Percentiles rank a stretch among this genome's conserved stretches.
Evolutionary conservation across 2,888 invertebrate genomes (phyloP).

Genomic region (Camponotus fellah): DNA sequence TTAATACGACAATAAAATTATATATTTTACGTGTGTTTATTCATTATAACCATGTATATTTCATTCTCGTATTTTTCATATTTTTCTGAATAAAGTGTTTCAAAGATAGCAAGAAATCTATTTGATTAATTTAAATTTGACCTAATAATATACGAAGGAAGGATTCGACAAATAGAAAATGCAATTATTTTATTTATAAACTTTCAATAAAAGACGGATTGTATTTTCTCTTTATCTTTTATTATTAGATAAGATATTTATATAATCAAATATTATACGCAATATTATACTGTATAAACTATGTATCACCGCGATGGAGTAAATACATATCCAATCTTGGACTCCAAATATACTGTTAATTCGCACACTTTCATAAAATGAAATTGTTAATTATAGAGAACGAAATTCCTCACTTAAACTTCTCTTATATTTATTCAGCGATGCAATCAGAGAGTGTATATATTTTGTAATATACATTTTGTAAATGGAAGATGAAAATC

Average conservation of each 20-base stretch:
- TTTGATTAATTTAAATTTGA: not conserved
- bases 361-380: conserved; percentile 10
- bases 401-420: conserved; percentile 19
- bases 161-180: not conserved
- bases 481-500: conserved; percentile 3
- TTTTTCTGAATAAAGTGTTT: not conserved
- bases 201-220: not conserved
- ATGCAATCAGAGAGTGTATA: conserved; percentile 1
- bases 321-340: conserved; percentile 25
- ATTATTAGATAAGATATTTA: conserved; percentile 10
- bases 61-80: not conserved
- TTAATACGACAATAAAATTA: conserved; percentile 8
- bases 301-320: conserved; percentile 5
- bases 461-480: conserved; percentile 25
- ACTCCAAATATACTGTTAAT: conserved; percentile 17
- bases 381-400: conserved; percentile 8
- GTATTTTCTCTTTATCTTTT: not conserved
- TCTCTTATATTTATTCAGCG: conserved; percentile 37
- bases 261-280: too few species aligned
- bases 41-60: not conserved
- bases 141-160: not conserved
- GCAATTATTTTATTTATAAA: not conserved
- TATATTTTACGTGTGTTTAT: not conserved
- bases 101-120: not conserved
- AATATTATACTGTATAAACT: not conserved